These are phyloP conservation scores for Patella ulyssiponensis DNA, from an alignment of 2,888 invertebrate genomes.

Conservation along the genomic window DNA sequence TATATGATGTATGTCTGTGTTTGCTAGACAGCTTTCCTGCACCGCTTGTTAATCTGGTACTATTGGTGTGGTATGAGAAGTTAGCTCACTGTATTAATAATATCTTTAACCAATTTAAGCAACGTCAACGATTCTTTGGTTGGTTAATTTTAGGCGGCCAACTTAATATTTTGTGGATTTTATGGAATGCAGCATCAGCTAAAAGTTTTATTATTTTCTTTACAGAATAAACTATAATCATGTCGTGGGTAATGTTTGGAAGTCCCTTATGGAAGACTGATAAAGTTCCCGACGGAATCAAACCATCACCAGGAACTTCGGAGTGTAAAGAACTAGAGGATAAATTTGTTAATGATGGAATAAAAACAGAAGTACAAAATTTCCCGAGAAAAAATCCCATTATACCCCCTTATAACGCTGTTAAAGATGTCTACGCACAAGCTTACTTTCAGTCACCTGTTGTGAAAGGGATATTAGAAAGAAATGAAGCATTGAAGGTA, in stretches of 20 bases:
- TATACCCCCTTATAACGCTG: slow-evolving; percentile 64
- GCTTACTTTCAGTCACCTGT: slow-evolving; percentile 62
- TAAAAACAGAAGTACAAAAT: slow-evolving; percentile 41
- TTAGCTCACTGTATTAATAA: too few species aligned
- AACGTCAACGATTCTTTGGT: too few species aligned
- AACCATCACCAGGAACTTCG: slow-evolving; percentile 41
- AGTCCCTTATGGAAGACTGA: slow-evolving; percentile 59
- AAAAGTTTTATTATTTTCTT: too few species aligned
- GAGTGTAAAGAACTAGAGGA: slow-evolving; percentile 36
- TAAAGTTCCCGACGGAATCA: slow-evolving; percentile 39
- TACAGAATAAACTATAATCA: neutral
- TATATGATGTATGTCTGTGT: too few species aligned
- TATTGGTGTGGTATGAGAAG: too few species aligned
- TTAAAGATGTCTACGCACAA: slow-evolving; percentile 54
- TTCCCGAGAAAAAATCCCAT: slow-evolving; percentile 54
- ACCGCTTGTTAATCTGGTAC: too few species aligned
- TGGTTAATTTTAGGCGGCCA: too few species aligned
- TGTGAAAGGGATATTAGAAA: slow-evolving; percentile 47
- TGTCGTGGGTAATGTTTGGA: slow-evolving; percentile 54
- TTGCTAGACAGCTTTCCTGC: too few species aligned
- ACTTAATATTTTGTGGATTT: too few species aligned
- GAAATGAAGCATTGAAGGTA: slow-evolving; percentile 37
- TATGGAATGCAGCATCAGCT: too few species aligned
- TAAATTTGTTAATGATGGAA: slow-evolving; percentile 57
- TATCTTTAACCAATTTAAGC: too few species aligned